A percentile compares a stretch with the other conserved stretches of the same genome.
Evolutionary conservation across 2,888 invertebrate genomes (phyloP).

Genomic region (Leptinotarsa peninsularis): DNA sequence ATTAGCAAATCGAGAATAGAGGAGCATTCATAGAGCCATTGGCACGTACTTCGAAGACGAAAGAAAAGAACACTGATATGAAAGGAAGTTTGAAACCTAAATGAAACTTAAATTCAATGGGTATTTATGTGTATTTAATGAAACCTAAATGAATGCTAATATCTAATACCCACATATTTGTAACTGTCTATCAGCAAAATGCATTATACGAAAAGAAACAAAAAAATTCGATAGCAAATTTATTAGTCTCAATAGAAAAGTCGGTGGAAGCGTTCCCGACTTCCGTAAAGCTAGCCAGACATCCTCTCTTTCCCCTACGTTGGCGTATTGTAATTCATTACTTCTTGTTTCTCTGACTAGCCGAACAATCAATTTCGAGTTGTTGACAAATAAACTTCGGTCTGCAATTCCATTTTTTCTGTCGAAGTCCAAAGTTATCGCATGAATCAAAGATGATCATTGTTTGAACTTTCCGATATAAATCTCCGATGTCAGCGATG

Average conservation of each 20-base stretch:
- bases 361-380: conserved; percentile 37
- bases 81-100: too few species aligned
- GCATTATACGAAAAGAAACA: background rate
- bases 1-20: too few species aligned
- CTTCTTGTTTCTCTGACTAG: conserved; percentile 21
- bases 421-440: conserved; percentile 18
- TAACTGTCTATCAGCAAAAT: too few species aligned
- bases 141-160: too few species aligned
- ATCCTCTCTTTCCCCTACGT: background rate
- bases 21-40: too few species aligned
- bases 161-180: too few species aligned
- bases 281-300: conserved; percentile 1
- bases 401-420: conserved; percentile 20
- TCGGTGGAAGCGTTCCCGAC: background rate
- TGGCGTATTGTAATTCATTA: conserved; percentile 31
- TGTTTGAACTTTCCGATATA: conserved; percentile 38
- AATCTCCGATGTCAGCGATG: conserved; percentile 23
- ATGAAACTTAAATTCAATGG: too few species aligned
- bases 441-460: conserved; percentile 38
- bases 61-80: too few species aligned
- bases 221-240: background rate
- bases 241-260: background rate
- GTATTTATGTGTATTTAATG: too few species aligned
- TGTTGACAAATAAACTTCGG: conserved; percentile 37
- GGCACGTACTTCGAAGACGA: too few species aligned